Evolutionary conservation across 2,888 invertebrate species (phyloP), one percentile per base, ranked within the genome.

Genomic region (Campopleginae sp.): DNA sequence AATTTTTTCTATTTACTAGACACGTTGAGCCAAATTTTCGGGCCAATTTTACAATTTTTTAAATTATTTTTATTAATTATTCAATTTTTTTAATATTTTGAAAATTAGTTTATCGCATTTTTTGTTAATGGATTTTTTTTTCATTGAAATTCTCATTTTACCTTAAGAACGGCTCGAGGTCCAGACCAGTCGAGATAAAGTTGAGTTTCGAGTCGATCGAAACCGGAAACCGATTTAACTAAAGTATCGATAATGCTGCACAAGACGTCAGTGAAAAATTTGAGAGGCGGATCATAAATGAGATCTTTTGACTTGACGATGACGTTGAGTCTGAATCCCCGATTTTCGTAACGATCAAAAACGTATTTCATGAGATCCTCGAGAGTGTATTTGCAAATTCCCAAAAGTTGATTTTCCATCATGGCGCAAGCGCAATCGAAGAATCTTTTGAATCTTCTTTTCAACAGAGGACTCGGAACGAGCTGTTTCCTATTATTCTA

Each of bases 341-440:
- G 96, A 91, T 96, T 96, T 0, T 93, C 93, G 87, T 95, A 95
- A 96, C 96, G 90, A 92, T 97, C 97, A 86, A 96, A 95, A 72
- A 98, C 95, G 87, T 97, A 97, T 77, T 96, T 94, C 4, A 97
- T 96, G 92, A 96, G 98, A 89, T 97, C 97, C 74, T 95, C 94
- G 89, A 98, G 95, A n/a, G 98, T 98, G 87, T 96, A 95, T 79
- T 98, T 94, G 89, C 97, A 97, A 63, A 98, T 94, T 8, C 96
- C 96, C 92, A 98, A 97, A 76, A 99, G 94, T 91, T 98, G 97
- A 88, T 96, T 96, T 0, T 98, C 97, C 98, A 99, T 98, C 80
- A 98, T 94, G 63, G 97, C 97, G 0, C 96, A 96, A 0, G 97
- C 96, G 89, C 98, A 97, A 92, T 98, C 97, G 92, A 97, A 98